These are phyloP conservation scores for Holothuria scabra DNA, from an alignment of 53 echinoderm and acorn worm species.

Conservation along the genomic window DNA sequence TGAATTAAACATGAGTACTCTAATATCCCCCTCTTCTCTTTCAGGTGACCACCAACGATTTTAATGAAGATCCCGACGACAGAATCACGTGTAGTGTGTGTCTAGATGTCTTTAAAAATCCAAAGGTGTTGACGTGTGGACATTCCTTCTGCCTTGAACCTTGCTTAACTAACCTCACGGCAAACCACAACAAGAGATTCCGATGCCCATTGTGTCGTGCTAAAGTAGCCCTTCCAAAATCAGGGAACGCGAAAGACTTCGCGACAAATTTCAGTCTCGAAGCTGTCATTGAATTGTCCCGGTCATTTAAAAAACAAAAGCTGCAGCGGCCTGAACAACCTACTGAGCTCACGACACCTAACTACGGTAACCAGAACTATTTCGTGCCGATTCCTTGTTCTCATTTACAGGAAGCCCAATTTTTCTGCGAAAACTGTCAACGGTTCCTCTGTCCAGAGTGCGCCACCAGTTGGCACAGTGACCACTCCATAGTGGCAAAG, in stretches of 20 bases:
- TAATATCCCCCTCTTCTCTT: background rate
- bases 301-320: too few species aligned
- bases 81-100: slow-evolving; percentile 30
- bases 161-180: background rate
- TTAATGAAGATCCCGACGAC: background rate
- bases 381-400: background rate
- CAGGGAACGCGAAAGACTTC: slow-evolving; percentile 1
- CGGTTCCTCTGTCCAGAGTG: slow-evolving; percentile 6
- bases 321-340: too few species aligned
- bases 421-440: slow-evolving; percentile 21
- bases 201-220: slow-evolving; percentile 20
- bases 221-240: slow-evolving; percentile 9
- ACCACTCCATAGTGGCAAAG: background rate
- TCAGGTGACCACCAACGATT: background rate
- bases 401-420: slow-evolving; percentile 5
- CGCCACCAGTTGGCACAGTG: background rate
- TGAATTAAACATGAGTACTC: too few species aligned
- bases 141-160: slow-evolving; percentile 38
- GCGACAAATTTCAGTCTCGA: slow-evolving; percentile 39
- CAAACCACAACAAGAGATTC: background rate
- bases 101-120: slow-evolving; percentile 23
- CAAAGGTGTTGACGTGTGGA: slow-evolving; percentile 29
- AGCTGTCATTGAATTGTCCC: background rate
- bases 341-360: too few species aligned
- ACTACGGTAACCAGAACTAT: too few species aligned